Conservation (phyloP, 2,888 invertebrate genomes). For the Drosophila meridiana region DNA sequence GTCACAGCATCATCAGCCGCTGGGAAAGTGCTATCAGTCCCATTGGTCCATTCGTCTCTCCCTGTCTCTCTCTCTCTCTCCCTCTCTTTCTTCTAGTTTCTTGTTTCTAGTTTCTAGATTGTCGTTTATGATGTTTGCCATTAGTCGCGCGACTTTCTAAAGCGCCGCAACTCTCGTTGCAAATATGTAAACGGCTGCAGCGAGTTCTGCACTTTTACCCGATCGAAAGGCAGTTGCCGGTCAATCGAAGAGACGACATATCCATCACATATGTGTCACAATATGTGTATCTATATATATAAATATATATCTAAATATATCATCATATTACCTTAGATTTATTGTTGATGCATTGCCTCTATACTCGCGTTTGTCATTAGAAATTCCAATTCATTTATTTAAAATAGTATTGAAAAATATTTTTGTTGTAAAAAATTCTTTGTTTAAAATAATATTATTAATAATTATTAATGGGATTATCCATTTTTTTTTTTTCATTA, state of each 20-base stretch:
- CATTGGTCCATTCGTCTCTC: constrained; percentile 34
- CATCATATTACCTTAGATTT: no score
- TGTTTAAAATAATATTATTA: no score
- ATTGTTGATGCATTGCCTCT: no score
- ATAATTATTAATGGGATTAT: not conserved
- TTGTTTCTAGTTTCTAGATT: constrained; percentile 47
- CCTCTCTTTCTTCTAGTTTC: constrained; percentile 33
- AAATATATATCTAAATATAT: no score
- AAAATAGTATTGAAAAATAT: not conserved
- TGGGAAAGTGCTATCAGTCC: constrained; percentile 53
- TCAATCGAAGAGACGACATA: not conserved
- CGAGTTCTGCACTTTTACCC: constrained; percentile 1
- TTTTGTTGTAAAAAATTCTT: no score
- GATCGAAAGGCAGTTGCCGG: no score
- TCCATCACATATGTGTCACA: not conserved
- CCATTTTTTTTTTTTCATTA: no score
- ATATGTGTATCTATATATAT: not conserved
- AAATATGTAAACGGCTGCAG: constrained; percentile 24
- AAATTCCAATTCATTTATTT: no score
- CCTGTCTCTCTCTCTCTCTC: constrained; percentile 5
- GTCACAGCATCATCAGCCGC: constrained; percentile 6
- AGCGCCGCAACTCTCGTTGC: constrained; percentile 57
- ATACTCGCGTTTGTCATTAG: no score
- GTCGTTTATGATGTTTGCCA: constrained; percentile 68
- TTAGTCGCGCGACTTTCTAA: constrained; percentile 74